These are phyloP conservation scores for Tricholaema leucomelas DNA, from an alignment of 2,113 vertebrate species.

Conservation along the genomic window DNA sequence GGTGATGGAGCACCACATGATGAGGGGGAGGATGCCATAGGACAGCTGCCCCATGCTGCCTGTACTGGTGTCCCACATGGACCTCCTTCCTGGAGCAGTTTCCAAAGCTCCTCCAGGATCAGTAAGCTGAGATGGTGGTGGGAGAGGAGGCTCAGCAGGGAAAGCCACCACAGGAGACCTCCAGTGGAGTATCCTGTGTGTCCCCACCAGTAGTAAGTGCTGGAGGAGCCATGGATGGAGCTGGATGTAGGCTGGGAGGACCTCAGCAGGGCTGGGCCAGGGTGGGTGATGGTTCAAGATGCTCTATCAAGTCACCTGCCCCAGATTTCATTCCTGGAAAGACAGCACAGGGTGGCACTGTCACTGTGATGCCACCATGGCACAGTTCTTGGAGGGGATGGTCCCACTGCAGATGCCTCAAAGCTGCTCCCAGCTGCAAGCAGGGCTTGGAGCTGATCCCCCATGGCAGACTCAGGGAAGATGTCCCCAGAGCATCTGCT, in stretches of 20 bases:
- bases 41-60: not conserved
- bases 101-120: not conserved
- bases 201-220: accelerated
- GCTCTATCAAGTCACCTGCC: not conserved
- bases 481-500: not conserved
- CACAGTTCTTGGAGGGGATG: accelerated
- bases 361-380: accelerated
- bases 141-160: not conserved
- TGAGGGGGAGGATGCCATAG: not conserved
- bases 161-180: not conserved
- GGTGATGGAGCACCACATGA: not conserved
- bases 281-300: not conserved
- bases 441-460: not conserved
- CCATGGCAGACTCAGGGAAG: not conserved
- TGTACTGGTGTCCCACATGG: not conserved
- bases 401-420: not conserved
- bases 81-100: not conserved
- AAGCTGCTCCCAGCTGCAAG: accelerated
- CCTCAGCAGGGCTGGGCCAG: not conserved
- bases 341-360: not conserved
- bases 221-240: not conserved
- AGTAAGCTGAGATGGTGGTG: not conserved
- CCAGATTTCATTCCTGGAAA: not conserved
- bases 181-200: accelerated
- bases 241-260: not conserved